Conservation (phyloP, 1,140 invertebrate genomes). For the Nymphalis io region DNA sequence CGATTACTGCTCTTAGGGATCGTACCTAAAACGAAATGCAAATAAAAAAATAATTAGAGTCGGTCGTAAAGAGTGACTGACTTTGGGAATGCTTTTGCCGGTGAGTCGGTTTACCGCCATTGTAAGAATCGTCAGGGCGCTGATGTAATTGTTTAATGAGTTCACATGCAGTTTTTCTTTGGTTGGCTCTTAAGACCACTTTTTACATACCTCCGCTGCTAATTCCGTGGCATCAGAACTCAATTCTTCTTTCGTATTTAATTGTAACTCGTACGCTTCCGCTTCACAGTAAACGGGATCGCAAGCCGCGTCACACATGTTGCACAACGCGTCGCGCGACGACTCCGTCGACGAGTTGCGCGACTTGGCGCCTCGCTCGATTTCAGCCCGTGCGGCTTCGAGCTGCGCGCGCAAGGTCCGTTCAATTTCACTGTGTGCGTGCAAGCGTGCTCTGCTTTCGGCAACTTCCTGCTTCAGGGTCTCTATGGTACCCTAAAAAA, state of each 20-base stretch:
- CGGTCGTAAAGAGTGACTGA: no score
- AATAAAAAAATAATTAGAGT: no score
- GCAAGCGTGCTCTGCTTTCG: conserved; percentile 66
- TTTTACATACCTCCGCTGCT: conserved; percentile 66
- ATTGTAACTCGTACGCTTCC: conserved; percentile 61
- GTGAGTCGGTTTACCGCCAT: no score
- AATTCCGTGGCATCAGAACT: conserved; percentile 72
- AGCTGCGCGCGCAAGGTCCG: conserved; percentile 69
- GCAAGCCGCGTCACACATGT: conserved; percentile 63
- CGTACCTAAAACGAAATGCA: conserved; percentile 81
- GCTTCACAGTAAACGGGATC: conserved; percentile 64
- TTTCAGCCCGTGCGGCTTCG: conserved; percentile 65
- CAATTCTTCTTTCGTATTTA: conserved; percentile 63
- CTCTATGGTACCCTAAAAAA: conserved; percentile 71
- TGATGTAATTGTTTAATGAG: no score
- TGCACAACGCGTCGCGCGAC: conserved; percentile 39
- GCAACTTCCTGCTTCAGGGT: conserved; percentile 75
- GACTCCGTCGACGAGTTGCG: conserved; percentile 30
- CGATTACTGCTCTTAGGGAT: conserved; percentile 87
- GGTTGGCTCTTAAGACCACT: no score
- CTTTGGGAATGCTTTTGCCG: no score
- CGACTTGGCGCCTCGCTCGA: conserved; percentile 44
- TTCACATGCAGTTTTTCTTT: no score
- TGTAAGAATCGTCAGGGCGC: no score
- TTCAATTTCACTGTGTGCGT: conserved; percentile 71